These are phyloP conservation scores for Neoascia interrupta DNA, from an alignment of 2,888 invertebrate species.

Conservation along the genomic window DNA sequence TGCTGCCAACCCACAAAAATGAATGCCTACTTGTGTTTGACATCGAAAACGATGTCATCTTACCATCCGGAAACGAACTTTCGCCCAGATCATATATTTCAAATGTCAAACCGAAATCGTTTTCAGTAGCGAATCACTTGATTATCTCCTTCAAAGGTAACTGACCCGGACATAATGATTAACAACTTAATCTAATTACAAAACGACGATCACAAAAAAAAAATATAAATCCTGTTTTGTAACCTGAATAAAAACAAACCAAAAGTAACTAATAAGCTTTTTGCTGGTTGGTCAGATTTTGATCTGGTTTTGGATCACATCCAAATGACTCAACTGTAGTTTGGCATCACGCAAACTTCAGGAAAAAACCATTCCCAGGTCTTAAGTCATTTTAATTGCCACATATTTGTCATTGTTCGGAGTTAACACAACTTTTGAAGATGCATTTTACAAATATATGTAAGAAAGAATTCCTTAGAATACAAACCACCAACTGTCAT, in stretches of 20 bases:
- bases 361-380: too few relatives aligned
- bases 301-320: constrained; percentile 29
- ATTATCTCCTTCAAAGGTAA: too few relatives aligned
- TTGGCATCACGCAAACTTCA: background rate
- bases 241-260: too few relatives aligned
- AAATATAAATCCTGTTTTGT: constrained; percentile 6
- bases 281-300: too few relatives aligned
- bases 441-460: constrained; percentile 12
- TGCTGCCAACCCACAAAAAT: too few relatives aligned
- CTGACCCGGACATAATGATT: background rate
- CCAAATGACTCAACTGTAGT: constrained; percentile 19
- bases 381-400: constrained; percentile 36
- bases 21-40: too few relatives aligned
- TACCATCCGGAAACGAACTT: too few relatives aligned
- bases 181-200: background rate
- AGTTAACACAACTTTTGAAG: constrained; percentile 10
- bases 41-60: too few relatives aligned
- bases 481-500: background rate
- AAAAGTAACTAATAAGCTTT: too few relatives aligned
- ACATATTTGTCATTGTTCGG: constrained; percentile 22
- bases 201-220: background rate
- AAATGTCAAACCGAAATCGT: background rate
- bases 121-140: too few relatives aligned
- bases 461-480: background rate
- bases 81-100: too few relatives aligned